A percentile compares a stretch with the other conserved stretches of the same genome.
Evolutionary conservation across 2,113 vertebrate genomes (phyloP).

Genomic region (Rhodinocichla rosea): DNA sequence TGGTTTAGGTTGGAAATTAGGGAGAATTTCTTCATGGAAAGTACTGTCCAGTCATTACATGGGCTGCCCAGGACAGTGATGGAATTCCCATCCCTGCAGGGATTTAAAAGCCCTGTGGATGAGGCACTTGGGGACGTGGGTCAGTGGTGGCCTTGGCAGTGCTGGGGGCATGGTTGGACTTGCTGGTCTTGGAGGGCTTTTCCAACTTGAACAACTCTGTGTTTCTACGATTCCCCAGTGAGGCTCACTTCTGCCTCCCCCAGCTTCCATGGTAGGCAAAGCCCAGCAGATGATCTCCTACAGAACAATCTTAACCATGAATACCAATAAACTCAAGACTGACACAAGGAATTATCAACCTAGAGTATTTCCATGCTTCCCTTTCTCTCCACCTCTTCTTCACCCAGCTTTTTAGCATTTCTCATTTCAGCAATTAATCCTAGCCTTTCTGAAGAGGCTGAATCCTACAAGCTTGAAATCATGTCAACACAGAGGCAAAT

Average conservation of each 20-base stretch:
- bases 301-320: background rate
- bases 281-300: background rate
- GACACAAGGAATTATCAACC: background rate
- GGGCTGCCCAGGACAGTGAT: background rate
- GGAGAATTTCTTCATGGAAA: background rate
- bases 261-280: background rate
- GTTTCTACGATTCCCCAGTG: background rate
- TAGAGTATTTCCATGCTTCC: background rate
- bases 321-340: background rate
- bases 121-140: background rate
- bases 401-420: background rate
- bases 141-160: background rate
- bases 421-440: background rate
- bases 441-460: background rate
- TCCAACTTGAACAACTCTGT: background rate
- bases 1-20: background rate
- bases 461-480: background rate
- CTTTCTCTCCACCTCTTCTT: background rate
- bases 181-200: background rate
- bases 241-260: background rate
- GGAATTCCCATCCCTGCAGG: too few species aligned
- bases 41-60: background rate
- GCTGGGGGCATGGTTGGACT: too few species aligned
- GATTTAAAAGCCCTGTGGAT: rapidly evolving
- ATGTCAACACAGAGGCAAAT: background rate